These are phyloP conservation scores for Drosophila antonietae DNA, from an alignment of 2,888 invertebrate genomes.

Conservation along the genomic window DNA sequence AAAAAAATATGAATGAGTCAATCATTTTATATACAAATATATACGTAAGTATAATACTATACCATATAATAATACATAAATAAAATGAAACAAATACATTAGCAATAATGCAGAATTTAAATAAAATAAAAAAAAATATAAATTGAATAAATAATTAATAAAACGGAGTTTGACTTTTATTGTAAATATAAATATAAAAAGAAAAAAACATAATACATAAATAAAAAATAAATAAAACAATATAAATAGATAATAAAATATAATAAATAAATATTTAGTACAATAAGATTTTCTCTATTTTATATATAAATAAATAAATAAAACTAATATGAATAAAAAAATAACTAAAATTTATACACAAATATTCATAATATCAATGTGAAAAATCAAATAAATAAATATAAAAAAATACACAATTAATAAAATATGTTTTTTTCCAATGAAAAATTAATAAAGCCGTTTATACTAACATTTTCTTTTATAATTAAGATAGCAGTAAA, in stretches of 20 bases:
- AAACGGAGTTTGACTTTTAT: no score
- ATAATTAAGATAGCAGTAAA: neutral
- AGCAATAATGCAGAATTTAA: neutral
- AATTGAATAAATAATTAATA: neutral
- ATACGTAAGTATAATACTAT: neutral
- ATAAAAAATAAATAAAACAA: no score
- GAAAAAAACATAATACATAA: no score
- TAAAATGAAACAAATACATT: no score
- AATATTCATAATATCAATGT: neutral
- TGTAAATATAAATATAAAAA: neutral
- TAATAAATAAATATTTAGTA: no score
- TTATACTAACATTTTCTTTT: neutral
- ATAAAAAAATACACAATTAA: neutral
- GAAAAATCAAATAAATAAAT: neutral
- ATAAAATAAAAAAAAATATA: neutral
- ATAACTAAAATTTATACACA: neutral
- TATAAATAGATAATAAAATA: no score
- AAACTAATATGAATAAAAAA: neutral
- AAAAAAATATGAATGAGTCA: neutral
- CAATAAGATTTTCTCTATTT: no score
- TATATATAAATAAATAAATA: neutral
- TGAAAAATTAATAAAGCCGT: neutral
- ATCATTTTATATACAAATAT: neutral
- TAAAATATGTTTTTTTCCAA: neutral
- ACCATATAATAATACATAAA: neutral